A percentile compares a stretch with the other conserved stretches of the same genome.
Conservation (phyloP, 2,888 invertebrate genomes). For the Alloplasta piceator region DNA sequence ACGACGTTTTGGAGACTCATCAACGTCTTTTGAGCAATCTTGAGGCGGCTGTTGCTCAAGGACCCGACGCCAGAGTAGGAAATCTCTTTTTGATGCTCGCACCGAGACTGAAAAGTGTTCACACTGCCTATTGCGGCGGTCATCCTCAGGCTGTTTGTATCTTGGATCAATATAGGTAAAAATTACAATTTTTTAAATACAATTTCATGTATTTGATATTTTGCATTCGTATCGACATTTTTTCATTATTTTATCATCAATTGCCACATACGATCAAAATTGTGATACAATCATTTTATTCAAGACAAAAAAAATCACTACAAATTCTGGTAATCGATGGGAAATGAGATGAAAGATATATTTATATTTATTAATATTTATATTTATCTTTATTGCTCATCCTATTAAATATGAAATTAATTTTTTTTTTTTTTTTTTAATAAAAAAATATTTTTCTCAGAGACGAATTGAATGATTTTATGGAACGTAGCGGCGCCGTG, state of each 20-base stretch:
- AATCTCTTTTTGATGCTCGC: conserved; percentile 95
- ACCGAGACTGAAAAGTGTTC: conserved; percentile 91
- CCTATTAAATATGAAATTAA: too few species aligned
- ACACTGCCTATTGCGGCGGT: conserved; percentile 94
- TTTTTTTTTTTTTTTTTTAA: conserved; percentile 15
- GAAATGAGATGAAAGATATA: background rate
- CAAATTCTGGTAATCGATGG: too few species aligned
- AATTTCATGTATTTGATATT: background rate
- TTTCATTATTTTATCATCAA: background rate
- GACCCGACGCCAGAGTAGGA: conserved; percentile 93
- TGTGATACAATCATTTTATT: background rate
- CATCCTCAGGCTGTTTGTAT: conserved; percentile 98
- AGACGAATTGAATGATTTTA: conserved; percentile 92
- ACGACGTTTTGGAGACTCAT: conserved; percentile 94
- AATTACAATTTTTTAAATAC: conserved; percentile 63
- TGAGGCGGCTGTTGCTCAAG: conserved; percentile 90
- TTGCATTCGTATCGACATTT: too few species aligned
- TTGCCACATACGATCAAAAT: background rate
- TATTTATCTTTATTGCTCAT: background rate
- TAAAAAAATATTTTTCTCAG: conserved; percentile 83
- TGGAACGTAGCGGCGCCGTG: conserved; percentile 94
- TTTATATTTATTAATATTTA: conserved; percentile 1
- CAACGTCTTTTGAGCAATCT: conserved; percentile 91
- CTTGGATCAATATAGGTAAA: conserved; percentile 96
- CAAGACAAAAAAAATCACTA: background rate